A percentile compares a stretch with the other conserved stretches of the same genome.
Conservation (phyloP, 2,888 invertebrate genomes). For the Himalopsyche tibetana region DNA sequence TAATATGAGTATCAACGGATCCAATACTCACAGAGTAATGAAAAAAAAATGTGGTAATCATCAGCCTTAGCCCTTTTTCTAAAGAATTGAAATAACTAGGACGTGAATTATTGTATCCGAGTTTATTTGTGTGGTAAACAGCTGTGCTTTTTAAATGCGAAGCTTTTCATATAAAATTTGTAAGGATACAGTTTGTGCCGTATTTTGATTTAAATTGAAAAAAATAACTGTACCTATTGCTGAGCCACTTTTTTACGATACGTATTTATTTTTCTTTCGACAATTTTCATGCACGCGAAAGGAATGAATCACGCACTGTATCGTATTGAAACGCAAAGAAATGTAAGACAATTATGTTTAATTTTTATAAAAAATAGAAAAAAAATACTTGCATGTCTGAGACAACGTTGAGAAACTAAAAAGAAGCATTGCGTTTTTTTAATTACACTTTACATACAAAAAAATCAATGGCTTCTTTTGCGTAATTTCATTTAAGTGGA, state of each 20-base stretch:
- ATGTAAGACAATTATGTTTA: too few species aligned
- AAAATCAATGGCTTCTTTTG: too few species aligned
- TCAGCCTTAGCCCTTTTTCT: neutral
- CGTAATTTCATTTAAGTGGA: too few species aligned
- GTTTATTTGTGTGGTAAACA: neutral
- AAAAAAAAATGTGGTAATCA: conserved; percentile 41
- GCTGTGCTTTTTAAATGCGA: neutral
- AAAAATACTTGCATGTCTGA: too few species aligned
- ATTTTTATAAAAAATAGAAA: too few species aligned
- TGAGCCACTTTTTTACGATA: neutral
- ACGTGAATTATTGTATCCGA: neutral
- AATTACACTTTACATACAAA: too few species aligned
- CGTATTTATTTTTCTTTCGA: too few species aligned
- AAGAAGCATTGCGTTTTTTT: too few species aligned
- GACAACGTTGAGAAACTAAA: too few species aligned
- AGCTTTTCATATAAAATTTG: neutral
- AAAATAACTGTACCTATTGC: neutral
- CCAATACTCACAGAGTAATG: conserved; percentile 30
- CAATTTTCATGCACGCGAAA: too few species aligned
- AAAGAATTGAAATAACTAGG: conserved; percentile 22
- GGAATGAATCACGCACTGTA: too few species aligned
- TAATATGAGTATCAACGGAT: neutral
- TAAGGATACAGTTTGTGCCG: neutral
- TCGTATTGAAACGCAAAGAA: too few species aligned
- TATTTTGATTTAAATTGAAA: neutral